Conservation (phyloP, 2,113 vertebrate genomes). For the Nettapus auritus region DNA sequence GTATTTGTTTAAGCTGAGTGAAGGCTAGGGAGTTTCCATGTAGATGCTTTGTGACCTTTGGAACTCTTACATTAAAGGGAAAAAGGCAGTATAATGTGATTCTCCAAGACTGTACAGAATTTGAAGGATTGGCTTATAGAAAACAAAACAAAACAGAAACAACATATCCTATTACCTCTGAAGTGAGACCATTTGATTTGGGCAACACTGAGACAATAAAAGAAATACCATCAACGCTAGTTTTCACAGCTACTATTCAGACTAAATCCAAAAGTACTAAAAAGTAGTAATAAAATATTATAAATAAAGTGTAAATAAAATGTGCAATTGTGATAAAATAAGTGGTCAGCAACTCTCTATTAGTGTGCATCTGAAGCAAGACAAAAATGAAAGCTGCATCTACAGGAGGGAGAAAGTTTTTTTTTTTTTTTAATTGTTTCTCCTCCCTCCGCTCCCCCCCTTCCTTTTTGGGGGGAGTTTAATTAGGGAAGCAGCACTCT, state of each 20-base stretch:
- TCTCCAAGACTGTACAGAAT: background rate
- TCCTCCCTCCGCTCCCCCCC: no score
- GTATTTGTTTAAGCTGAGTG: background rate
- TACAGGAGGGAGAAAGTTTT: background rate
- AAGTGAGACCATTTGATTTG: background rate
- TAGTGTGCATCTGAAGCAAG: background rate
- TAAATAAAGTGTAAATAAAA: no score
- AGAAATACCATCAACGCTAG: background rate
- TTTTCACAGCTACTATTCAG: background rate
- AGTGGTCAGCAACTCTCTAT: background rate
- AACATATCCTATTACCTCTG: background rate
- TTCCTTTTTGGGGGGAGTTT: background rate
- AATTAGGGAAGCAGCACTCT: background rate
- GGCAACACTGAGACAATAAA: background rate
- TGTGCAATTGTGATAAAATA: background rate
- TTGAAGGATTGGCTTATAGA: background rate
- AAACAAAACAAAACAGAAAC: background rate
- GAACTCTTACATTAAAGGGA: background rate
- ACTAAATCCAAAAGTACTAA: background rate
- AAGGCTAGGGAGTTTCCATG: background rate
- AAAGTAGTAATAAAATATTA: background rate
- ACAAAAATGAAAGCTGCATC: background rate
- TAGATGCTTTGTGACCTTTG: background rate
- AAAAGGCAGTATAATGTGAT: background rate
- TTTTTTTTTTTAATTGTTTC: background rate